phyloP scores from a whole-genome alignment of 1,140 invertebrate genomes.

The Mizuhopecten yessoensis region DNA sequence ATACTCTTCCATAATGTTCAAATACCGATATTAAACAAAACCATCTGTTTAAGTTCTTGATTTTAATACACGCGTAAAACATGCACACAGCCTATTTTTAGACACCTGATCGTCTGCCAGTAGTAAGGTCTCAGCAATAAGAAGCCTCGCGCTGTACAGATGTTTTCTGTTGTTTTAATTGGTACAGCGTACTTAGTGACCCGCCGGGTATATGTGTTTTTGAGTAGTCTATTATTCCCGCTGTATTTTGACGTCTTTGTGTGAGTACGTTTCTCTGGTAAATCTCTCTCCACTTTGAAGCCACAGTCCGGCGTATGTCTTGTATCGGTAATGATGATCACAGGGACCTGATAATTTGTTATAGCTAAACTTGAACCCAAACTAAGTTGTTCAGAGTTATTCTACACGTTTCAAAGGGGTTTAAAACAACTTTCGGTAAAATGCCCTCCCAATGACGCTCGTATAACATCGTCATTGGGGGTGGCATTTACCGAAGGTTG shows the following conservation, averaged over 20 bases:
- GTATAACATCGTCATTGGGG: no score
- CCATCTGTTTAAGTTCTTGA: background rate
- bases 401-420: no score
- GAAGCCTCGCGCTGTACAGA: background rate
- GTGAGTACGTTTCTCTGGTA: background rate
- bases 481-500: no score
- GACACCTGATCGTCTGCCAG: background rate
- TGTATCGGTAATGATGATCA: background rate
- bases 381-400: no score
- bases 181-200: background rate
- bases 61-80: background rate
- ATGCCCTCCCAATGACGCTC: no score
- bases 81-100: background rate
- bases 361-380: no score
- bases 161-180: slow-evolving; percentile 7
- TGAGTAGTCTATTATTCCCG: background rate
- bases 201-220: background rate
- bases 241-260: background rate
- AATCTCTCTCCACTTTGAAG: background rate
- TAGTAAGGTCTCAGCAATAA: background rate
- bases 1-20: no score
- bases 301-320: background rate
- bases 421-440: no score
- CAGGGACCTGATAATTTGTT: no score
- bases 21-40: background rate